These are phyloP conservation scores for Adelosebastes latens DNA, from an alignment of 2,797 vertebrate species.

Conservation along the genomic window DNA sequence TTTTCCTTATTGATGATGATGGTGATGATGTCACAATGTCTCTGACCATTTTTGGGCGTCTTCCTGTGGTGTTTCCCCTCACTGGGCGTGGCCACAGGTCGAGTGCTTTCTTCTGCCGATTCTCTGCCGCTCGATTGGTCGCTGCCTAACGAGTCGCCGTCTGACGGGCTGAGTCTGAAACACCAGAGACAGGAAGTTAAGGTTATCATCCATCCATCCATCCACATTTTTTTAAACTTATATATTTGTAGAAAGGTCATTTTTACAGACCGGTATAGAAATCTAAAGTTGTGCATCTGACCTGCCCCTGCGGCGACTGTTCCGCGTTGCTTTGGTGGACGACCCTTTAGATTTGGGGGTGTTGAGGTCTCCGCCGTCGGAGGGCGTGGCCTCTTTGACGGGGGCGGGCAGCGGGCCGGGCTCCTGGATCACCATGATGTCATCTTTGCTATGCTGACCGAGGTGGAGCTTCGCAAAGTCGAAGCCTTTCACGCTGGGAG, in stretches of 20 bases:
- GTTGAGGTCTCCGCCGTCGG: conserved; percentile 91
- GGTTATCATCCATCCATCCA: not conserved
- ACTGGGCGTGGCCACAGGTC: conserved; percentile 78
- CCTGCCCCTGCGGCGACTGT: conserved; percentile 89
- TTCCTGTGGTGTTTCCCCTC: conserved; percentile 87
- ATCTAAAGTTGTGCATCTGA: conserved; percentile 54
- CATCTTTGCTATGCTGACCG: conserved; percentile 96
- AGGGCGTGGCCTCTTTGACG: conserved; percentile 91
- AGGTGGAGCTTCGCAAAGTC: conserved; percentile 98
- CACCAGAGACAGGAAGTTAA: not conserved
- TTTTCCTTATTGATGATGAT: too few relatives aligned
- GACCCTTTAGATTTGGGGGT: conserved; percentile 92
- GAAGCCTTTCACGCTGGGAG: conserved; percentile 95
- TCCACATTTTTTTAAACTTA: not conserved
- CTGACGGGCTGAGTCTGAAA: conserved; percentile 91
- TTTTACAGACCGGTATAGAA: not conserved
- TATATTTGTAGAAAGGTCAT: not conserved
- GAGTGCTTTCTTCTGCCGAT: conserved; percentile 87
- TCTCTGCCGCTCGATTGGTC: conserved; percentile 94
- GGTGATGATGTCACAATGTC: not conserved
- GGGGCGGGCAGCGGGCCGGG: conserved; percentile 87
- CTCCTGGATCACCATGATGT: conserved; percentile 95
- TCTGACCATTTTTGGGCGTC: conserved; percentile 86
- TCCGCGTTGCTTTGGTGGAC: conserved; percentile 88
- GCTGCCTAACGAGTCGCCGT: conserved; percentile 92